phyloP scores from a whole-genome alignment of 2,888 invertebrate species.

The Ischnus inquisitorius region DNA sequence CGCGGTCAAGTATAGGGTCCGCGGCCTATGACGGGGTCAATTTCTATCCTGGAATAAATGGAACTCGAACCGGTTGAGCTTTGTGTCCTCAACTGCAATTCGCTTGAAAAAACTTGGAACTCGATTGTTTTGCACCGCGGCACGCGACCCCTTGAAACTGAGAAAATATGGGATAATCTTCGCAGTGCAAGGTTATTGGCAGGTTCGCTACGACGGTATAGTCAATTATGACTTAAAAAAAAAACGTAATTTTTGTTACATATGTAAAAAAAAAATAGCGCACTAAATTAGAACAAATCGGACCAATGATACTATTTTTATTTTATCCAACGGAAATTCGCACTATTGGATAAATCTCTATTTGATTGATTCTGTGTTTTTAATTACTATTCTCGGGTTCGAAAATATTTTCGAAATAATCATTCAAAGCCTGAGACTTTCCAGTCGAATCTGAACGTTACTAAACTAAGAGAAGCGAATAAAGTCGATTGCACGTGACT shows the following conservation, averaged over 20 bases:
- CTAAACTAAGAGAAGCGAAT: no score
- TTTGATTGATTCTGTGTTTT: no score
- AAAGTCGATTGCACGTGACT: no score
- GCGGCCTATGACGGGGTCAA: constrained; percentile 26
- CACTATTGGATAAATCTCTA: no score
- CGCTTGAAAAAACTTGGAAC: constrained; percentile 50
- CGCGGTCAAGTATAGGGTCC: constrained; percentile 35
- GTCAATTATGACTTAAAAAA: constrained; percentile 4
- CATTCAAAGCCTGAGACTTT: no score
- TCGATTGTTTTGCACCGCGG: constrained; percentile 46
- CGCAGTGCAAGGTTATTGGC: constrained; percentile 42
- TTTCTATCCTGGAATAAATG: constrained; percentile 35
- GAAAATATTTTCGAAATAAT: no score
- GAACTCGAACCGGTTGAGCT: neutral
- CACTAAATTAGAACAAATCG: no score
- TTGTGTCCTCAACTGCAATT: constrained; percentile 26
- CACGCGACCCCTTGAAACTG: constrained; percentile 44
- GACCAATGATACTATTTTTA: no score
- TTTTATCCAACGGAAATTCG: no score
- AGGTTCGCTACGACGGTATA: neutral
- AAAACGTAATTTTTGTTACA: neutral
- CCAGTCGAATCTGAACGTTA: no score
- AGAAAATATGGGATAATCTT: constrained; percentile 27
- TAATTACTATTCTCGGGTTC: no score
- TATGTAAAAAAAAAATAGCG: neutral